Evolutionary conservation across 35 echinoderm and acorn worm genomes (phyloP).

Genomic region (Stichopus chloronotus): DNA sequence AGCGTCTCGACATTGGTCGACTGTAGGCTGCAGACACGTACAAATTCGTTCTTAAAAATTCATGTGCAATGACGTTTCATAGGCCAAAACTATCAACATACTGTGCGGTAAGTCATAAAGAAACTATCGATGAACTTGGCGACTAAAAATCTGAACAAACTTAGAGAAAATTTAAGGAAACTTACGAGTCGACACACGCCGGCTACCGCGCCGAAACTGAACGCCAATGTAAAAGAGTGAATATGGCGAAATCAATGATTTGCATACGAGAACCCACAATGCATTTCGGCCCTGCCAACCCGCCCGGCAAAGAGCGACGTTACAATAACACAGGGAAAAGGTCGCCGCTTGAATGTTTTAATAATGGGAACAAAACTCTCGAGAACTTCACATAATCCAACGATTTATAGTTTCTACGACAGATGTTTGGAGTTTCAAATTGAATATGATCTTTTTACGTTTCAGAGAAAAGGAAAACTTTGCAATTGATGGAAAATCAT

Average conservation of each 20-base stretch:
- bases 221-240: slow-evolving; percentile 60
- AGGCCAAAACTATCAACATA: not conserved
- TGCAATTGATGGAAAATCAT: slow-evolving; percentile 39
- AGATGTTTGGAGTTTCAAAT: slow-evolving; percentile 56
- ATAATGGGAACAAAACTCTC: slow-evolving; percentile 30
- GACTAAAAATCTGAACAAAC: not conserved
- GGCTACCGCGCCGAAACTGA: slow-evolving; percentile 68
- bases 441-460: slow-evolving; percentile 33
- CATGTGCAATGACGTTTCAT: not conserved
- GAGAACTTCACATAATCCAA: slow-evolving; percentile 42
- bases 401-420: slow-evolving; percentile 53
- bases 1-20: slow-evolving; percentile 63
- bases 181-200: slow-evolving; percentile 70
- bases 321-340: slow-evolving; percentile 43
- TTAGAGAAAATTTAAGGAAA: slow-evolving; percentile 37
- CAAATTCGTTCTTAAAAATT: slow-evolving; percentile 31
- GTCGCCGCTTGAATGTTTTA: slow-evolving; percentile 32
- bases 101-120: slow-evolving; percentile 2
- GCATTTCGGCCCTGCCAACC: slow-evolving; percentile 53
- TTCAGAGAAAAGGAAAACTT: slow-evolving; percentile 32
- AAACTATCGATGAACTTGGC: not conserved
- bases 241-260: slow-evolving; percentile 65
- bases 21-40: slow-evolving; percentile 48
- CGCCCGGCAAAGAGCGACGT: slow-evolving; percentile 41
- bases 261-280: slow-evolving; percentile 70